Conservation (phyloP, 1,140 invertebrate genomes). For the Samia ricini region DNA sequence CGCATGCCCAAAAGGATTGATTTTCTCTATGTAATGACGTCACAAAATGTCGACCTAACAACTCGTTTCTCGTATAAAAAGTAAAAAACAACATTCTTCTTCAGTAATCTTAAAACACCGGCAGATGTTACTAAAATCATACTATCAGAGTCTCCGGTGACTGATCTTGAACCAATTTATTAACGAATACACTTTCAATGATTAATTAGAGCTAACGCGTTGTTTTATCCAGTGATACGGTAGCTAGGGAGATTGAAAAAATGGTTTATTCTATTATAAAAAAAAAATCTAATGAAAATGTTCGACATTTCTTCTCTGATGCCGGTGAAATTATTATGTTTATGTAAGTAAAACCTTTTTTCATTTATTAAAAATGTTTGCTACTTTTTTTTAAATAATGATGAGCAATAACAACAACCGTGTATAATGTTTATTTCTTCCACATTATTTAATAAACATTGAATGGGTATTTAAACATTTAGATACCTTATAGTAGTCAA, state of each 20-base stretch:
- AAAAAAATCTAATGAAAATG: conserved; percentile 40
- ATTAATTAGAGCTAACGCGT: conserved; percentile 14
- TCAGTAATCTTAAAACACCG: conserved; percentile 33
- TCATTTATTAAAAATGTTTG: conserved; percentile 4
- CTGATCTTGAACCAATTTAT: conserved; percentile 10
- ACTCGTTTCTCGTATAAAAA: conserved; percentile 65
- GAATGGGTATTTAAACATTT: no score
- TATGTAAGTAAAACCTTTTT: conserved; percentile 49
- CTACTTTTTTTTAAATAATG: background rate
- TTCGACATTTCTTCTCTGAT: conserved; percentile 37
- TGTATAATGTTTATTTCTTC: no score
- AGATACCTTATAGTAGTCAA: no score
- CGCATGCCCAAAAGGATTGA: conserved; percentile 65
- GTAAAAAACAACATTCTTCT: conserved; percentile 49
- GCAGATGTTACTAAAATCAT: conserved; percentile 30
- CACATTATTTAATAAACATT: no score
- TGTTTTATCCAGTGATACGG: conserved; percentile 28
- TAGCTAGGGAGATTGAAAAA: conserved; percentile 38
- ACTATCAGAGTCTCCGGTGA: conserved; percentile 25
- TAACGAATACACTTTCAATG: conserved; percentile 22
- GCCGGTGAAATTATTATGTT: conserved; percentile 54
- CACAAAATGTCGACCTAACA: conserved; percentile 62
- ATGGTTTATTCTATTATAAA: conserved; percentile 38
- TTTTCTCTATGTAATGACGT: conserved; percentile 57
- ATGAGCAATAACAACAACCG: background rate